Evolutionary conservation across 2,888 invertebrate genomes (phyloP).

Genomic region (Protonemura montana): DNA sequence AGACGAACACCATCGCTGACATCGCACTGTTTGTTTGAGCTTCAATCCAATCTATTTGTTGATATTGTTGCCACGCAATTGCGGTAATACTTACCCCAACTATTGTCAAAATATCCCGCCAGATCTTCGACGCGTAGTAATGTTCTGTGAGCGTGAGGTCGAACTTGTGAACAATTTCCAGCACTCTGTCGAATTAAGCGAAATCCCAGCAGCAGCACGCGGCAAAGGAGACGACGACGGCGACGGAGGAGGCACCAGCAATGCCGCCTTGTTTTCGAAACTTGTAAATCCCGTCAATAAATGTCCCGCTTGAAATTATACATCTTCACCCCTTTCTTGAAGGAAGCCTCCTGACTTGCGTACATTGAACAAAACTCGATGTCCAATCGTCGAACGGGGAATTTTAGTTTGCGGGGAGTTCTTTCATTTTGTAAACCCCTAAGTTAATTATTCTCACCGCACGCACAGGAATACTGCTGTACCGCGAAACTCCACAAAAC

Average conservation of each 20-base stretch:
- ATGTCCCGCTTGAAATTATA: conserved; percentile 42
- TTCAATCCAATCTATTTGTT: conserved; percentile 36
- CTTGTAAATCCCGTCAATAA: conserved; percentile 42
- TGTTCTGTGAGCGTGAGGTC: conserved; percentile 15
- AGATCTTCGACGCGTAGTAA: conserved; percentile 3
- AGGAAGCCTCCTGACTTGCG: conserved; percentile 33
- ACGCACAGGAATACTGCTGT: conserved; percentile 17
- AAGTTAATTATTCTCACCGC: conserved; percentile 26
- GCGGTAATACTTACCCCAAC: conserved; percentile 35
- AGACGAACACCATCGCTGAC: neutral
- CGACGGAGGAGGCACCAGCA: neutral
- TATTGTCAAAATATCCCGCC: conserved; percentile 30
- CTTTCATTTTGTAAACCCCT: conserved; percentile 34
- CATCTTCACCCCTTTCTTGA: conserved; percentile 39
- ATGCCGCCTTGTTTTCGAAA: conserved; percentile 36
- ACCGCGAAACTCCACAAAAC: conserved; percentile 16
- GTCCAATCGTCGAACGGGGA: conserved; percentile 36
- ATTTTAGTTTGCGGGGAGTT: conserved; percentile 13
- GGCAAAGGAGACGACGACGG: neutral
- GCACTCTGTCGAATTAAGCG: conserved; percentile 14
- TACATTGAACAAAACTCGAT: conserved; percentile 32
- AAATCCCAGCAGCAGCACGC: conserved; percentile 19
- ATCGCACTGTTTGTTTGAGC: conserved; percentile 16
- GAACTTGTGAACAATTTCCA: conserved; percentile 31
- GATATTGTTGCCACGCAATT: conserved; percentile 24